A percentile compares a stretch with the other conserved stretches of the same genome.
phyloP scores from a whole-genome alignment of 2,113 vertebrate genomes.

The Pristiophorus japonicus region DNA sequence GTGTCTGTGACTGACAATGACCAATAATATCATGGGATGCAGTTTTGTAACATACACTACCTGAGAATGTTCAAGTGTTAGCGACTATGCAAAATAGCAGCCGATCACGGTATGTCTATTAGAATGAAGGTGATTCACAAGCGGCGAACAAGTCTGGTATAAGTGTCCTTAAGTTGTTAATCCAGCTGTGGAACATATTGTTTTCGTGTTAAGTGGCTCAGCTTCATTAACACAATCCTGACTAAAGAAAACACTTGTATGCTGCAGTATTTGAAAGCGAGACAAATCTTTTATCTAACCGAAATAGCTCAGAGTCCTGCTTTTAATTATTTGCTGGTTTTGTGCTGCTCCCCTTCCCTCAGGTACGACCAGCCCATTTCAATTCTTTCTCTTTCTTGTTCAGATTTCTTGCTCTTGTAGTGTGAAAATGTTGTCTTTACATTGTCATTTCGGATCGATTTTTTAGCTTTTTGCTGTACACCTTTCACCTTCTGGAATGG shows the following conservation, averaged over 20 bases:
- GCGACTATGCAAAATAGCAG: background rate
- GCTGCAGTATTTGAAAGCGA: background rate
- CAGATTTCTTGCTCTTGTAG: background rate
- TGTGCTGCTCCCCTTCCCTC: background rate
- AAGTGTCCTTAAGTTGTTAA: background rate
- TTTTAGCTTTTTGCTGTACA: background rate
- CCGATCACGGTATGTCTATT: background rate
- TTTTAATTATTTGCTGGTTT: background rate
- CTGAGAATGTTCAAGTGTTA: background rate
- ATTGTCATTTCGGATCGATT: background rate
- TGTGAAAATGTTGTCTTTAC: background rate
- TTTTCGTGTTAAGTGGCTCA: background rate
- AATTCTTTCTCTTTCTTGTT: background rate
- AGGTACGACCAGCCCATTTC: background rate
- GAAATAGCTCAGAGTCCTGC: background rate
- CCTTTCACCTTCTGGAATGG: no score
- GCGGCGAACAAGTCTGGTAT: background rate
- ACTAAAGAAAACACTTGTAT: background rate
- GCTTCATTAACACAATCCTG: background rate
- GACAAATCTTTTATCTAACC: background rate
- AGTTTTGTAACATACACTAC: background rate
- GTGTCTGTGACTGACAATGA: background rate
- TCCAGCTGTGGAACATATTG: background rate
- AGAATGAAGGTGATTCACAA: background rate
- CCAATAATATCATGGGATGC: background rate